phyloP scores from a whole-genome alignment of 1,140 invertebrate species.

The Geopemphigus sp. region DNA sequence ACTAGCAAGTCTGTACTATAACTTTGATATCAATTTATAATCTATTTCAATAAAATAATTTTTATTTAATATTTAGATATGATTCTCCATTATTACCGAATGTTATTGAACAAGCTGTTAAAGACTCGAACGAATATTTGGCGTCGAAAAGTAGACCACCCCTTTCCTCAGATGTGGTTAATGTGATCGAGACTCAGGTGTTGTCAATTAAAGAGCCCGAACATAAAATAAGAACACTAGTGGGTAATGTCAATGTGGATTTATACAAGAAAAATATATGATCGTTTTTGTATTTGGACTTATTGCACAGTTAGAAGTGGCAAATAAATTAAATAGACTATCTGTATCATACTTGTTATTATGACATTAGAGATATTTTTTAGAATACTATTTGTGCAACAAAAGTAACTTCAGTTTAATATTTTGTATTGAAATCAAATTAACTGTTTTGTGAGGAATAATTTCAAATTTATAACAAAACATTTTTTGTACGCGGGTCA shows the following conservation, averaged over 20 bases:
- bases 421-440: no score
- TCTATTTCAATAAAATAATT: not conserved
- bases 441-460: no score
- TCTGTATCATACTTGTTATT: no score
- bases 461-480: no score
- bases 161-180: not conserved
- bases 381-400: no score
- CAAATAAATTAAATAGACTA: no score
- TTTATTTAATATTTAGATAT: not conserved
- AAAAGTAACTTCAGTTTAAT: no score
- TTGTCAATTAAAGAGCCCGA: constrained; percentile 20
- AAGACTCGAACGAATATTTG: constrained; percentile 39
- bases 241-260: constrained; percentile 36
- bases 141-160: not conserved
- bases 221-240: constrained; percentile 43
- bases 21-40: not conserved
- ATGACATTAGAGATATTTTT: no score
- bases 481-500: no score
- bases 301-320: no score
- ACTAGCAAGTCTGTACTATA: not conserved
- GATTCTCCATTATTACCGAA: not conserved
- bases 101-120: constrained; percentile 40
- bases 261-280: not conserved
- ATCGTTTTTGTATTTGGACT: not conserved
- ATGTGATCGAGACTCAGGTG: constrained; percentile 24